phyloP scores from a whole-genome alignment of 2,888 invertebrate species.

The Agriopis aurantiaria region DNA sequence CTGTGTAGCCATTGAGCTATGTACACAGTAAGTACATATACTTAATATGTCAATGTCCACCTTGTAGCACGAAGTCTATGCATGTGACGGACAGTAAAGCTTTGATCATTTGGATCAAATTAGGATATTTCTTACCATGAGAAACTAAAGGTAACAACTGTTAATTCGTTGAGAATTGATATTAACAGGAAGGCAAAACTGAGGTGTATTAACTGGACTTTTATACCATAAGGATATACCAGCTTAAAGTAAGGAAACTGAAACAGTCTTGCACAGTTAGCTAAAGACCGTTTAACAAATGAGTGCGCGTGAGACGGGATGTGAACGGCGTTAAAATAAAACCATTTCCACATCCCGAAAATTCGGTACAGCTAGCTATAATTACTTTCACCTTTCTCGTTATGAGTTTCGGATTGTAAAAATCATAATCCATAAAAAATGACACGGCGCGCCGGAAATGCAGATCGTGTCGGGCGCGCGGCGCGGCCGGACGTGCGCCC shows the following conservation, averaged over 20 bases:
- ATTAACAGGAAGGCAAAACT: slow-evolving; percentile 37
- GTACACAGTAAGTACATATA: background rate
- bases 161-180: slow-evolving; percentile 4
- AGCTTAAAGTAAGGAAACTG: slow-evolving; percentile 40
- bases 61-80: background rate
- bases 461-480: slow-evolving; percentile 74
- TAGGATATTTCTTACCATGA: slow-evolving; percentile 1
- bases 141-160: slow-evolving; percentile 4
- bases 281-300: slow-evolving; percentile 23
- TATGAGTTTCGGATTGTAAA: slow-evolving; percentile 61
- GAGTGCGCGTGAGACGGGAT: slow-evolving; percentile 45
- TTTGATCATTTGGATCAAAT: background rate
- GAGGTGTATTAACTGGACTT: slow-evolving; percentile 25
- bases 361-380: slow-evolving; percentile 49
- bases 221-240: slow-evolving; percentile 39
- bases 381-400: slow-evolving; percentile 59
- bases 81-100: background rate
- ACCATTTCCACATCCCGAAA: slow-evolving; percentile 46
- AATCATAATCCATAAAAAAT: slow-evolving; percentile 82
- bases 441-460: slow-evolving; percentile 83
- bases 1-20: background rate
- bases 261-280: slow-evolving; percentile 39
- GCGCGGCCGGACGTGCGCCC: slow-evolving; percentile 75
- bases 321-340: slow-evolving; percentile 43
- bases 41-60: background rate